phyloP scores from a whole-genome alignment of 2,113 vertebrate species.

The Phyllostomus hastatus region DNA sequence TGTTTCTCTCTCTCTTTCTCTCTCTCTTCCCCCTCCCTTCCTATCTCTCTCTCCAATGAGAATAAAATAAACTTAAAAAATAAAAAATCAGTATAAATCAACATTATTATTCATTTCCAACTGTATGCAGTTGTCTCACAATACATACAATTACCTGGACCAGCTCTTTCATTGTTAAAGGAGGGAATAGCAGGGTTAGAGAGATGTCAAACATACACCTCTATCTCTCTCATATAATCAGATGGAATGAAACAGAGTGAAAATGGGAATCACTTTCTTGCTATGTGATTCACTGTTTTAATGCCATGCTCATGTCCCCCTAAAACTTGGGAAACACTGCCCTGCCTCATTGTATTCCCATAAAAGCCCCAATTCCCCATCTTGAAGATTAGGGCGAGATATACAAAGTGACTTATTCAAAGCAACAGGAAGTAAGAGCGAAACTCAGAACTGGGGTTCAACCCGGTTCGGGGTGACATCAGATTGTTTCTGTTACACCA shows the following conservation, averaged over 20 bases:
- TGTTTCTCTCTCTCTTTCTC: no score
- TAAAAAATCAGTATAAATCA: neutral
- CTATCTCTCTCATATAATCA: neutral
- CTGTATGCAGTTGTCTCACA: neutral
- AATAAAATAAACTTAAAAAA: no score
- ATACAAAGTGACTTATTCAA: neutral
- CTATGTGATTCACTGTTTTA: neutral
- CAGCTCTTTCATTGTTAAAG: neutral
- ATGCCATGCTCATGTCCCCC: neutral
- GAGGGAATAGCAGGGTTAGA: neutral
- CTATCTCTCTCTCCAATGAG: no score
- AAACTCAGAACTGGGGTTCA: neutral
- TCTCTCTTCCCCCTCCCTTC: no score
- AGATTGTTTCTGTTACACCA: neutral
- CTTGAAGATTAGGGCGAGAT: neutral
- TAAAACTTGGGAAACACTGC: neutral
- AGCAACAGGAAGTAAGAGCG: neutral
- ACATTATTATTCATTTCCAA: neutral
- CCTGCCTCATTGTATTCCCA: neutral
- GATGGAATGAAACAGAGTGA: neutral
- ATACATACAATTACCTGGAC: neutral
- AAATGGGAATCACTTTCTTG: neutral
- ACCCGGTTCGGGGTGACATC: neutral
- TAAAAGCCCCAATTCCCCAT: neutral
- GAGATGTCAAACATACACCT: neutral